Evolutionary conservation across 2,113 vertebrate species (phyloP).

Genomic region (Illadopsis cleaveri): DNA sequence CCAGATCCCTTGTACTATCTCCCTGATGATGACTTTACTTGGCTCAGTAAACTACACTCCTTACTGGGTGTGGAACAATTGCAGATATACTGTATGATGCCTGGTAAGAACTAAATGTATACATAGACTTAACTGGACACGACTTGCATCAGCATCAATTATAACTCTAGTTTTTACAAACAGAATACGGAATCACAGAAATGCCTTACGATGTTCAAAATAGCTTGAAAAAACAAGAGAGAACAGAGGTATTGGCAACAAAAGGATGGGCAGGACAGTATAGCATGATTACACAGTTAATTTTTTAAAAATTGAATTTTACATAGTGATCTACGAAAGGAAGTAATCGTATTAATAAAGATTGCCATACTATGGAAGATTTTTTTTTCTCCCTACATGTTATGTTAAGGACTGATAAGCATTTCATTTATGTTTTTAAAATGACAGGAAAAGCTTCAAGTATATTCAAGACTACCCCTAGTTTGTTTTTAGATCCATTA

Average conservation of each 20-base stretch:
- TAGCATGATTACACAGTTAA: background rate
- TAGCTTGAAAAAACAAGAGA: background rate
- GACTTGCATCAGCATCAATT: background rate
- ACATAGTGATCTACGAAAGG: background rate
- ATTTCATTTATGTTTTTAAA: background rate
- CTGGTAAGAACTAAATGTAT: background rate
- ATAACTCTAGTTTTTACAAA: background rate
- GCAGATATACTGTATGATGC: background rate
- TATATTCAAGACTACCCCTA: background rate
- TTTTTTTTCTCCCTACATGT: background rate
- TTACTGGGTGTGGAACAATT: background rate
- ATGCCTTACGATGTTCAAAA: background rate
- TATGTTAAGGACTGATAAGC: background rate
- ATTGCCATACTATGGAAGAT: fast-evolving
- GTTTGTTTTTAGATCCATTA: background rate
- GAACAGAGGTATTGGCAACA: background rate
- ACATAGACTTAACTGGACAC: background rate
- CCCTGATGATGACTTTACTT: background rate
- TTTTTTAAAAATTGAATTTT: background rate
- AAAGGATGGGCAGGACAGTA: background rate
- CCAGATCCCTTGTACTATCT: background rate
- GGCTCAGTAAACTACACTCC: background rate
- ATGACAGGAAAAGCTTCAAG: background rate
- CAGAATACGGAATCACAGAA: background rate
- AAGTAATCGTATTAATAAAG: background rate